Conservation (phyloP, 1,140 invertebrate genomes). For the Micrasema longulum region DNA sequence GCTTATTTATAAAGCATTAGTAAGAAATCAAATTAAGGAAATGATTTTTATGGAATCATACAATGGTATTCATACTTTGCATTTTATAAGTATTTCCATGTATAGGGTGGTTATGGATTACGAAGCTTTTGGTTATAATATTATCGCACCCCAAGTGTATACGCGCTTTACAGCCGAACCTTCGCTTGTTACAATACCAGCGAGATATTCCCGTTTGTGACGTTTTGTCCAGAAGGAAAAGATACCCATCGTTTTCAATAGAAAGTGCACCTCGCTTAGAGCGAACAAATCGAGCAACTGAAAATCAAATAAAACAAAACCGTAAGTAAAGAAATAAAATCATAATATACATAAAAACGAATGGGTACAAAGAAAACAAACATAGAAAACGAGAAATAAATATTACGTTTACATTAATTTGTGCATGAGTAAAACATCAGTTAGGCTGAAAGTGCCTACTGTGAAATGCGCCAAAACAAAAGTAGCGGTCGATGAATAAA, state of each 20-base stretch:
- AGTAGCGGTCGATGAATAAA: no score
- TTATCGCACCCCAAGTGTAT: neutral
- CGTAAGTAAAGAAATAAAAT: neutral
- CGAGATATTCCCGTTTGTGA: conserved; percentile 17
- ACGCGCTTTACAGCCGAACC: conserved; percentile 15
- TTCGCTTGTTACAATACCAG: conserved; percentile 23
- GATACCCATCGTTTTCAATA: conserved; percentile 4
- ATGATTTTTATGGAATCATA: no score
- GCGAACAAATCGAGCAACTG: conserved; percentile 13
- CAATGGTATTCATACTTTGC: no score
- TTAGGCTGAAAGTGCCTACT: no score
- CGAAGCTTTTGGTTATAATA: conserved; percentile 19
- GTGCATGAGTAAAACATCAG: no score
- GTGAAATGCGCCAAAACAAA: no score
- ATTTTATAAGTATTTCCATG: no score
- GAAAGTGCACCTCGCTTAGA: conserved; percentile 14
- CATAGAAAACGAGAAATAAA: no score
- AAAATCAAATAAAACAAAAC: neutral
- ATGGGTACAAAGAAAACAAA: no score
- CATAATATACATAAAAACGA: neutral
- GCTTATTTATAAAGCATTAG: no score
- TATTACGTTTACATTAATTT: no score
- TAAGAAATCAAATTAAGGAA: no score
- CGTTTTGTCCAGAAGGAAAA: conserved; percentile 9
- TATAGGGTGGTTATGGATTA: conserved; percentile 1